phyloP scores from a whole-genome alignment of 2,797 vertebrate species.

The Pygocentrus nattereri region DNA sequence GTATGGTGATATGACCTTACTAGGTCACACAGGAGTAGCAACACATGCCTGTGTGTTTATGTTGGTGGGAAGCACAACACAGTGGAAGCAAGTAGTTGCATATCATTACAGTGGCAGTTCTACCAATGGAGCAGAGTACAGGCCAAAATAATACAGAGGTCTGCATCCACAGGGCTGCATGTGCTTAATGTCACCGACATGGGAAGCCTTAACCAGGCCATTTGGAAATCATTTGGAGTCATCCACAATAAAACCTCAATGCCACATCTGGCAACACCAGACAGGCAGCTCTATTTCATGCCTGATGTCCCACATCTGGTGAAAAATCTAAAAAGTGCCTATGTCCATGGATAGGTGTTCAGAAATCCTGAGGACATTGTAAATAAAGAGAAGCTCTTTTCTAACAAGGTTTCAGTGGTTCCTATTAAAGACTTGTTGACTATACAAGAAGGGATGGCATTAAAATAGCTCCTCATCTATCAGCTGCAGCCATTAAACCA shows the following conservation, averaged over 20 bases:
- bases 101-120: conserved; percentile 37
- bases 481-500: background rate
- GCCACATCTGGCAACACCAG: conserved; percentile 15
- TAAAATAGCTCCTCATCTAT: conserved; percentile 48
- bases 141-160: background rate
- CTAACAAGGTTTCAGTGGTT: conserved; percentile 21
- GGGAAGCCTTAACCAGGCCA: background rate
- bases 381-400: conserved; percentile 11
- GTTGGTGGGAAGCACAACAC: background rate
- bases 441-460: conserved; percentile 29
- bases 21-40: conserved; percentile 28
- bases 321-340: conserved; percentile 43
- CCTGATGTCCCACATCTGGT: conserved; percentile 39
- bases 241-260: conserved; percentile 37
- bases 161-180: conserved; percentile 17
- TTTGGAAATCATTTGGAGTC: conserved; percentile 43
- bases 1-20: conserved; percentile 10
- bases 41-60: conserved; percentile 34
- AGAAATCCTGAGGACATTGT: background rate
- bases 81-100: conserved; percentile 27
- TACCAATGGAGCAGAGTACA: conserved; percentile 17
- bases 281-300: no score
- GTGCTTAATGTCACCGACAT: background rate
- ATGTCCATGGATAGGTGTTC: conserved; percentile 18
- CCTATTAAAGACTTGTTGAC: no score